A percentile compares a stretch with the other conserved stretches of the same genome.
These are phyloP conservation scores for Caenorhabditis sp. DNA, from an alignment of 2,888 invertebrate species.

Conservation along the genomic window DNA sequence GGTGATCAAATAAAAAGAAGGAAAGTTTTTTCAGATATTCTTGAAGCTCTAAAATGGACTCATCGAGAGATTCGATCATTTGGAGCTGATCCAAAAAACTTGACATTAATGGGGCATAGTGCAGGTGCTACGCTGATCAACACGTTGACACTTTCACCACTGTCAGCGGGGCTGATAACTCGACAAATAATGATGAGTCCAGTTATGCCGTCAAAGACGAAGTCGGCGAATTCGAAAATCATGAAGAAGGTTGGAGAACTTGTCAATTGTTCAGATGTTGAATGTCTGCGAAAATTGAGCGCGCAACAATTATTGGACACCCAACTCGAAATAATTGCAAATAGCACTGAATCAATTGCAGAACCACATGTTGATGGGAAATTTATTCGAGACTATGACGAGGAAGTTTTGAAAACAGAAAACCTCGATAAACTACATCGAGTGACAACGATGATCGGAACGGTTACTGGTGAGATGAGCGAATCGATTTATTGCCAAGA, in stretches of 20 bases:
- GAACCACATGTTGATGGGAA: constrained; percentile 17
- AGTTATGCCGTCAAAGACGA: constrained; percentile 4
- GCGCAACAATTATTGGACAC: background rate
- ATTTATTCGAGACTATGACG: constrained; percentile 9
- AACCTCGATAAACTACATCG: too few relatives aligned
- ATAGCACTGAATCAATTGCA: constrained; percentile 8
- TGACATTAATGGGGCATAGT: constrained; percentile 13
- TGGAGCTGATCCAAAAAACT: constrained; percentile 6
- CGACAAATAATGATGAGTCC: constrained; percentile 16
- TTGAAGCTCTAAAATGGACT: constrained; percentile 8
- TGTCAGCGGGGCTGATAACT: constrained; percentile 6
- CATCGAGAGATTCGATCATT: constrained; percentile 11
- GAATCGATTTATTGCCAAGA: constrained; percentile 2
- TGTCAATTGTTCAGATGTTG: background rate
- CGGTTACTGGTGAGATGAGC: constrained; percentile 10
- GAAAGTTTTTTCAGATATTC: background rate
- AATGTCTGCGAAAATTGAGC: constrained; percentile 9
- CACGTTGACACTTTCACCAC: background rate
- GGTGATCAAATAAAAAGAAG: too few relatives aligned
- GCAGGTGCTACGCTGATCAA: constrained; percentile 8
- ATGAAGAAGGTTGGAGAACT: background rate
- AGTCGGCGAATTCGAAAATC: constrained; percentile 12
- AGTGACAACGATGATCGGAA: constrained; percentile 12
- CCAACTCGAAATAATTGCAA: constrained; percentile 2
- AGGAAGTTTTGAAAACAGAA: background rate